A percentile compares a stretch with the other conserved stretches of the same genome.
These are phyloP conservation scores for Neoitamus cyanurus DNA, from an alignment of 2,888 invertebrate genomes.

Conservation along the genomic window DNA sequence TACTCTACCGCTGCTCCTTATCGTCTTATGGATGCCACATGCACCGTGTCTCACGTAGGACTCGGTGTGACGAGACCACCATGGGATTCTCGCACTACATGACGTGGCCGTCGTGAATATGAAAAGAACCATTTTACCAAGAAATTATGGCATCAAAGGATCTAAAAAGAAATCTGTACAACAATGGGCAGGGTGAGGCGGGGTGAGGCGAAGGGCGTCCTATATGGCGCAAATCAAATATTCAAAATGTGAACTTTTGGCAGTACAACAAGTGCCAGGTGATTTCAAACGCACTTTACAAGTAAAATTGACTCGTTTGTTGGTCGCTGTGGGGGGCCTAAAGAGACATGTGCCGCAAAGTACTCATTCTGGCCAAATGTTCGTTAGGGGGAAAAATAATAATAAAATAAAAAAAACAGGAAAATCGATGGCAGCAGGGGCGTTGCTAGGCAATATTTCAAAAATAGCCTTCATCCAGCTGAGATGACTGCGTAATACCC, in stretches of 20 bases:
- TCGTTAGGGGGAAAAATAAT: background rate
- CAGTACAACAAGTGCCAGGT: background rate
- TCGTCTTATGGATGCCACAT: no score
- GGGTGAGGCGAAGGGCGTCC: background rate
- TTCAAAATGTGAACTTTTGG: slow-evolving; percentile 11
- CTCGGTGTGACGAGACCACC: background rate
- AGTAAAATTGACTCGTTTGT: background rate
- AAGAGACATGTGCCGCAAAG: background rate
- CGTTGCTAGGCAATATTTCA: background rate
- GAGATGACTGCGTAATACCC: background rate
- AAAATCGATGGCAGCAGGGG: background rate
- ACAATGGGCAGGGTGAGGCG: background rate
- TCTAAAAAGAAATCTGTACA: background rate
- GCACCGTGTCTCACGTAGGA: background rate
- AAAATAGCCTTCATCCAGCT: background rate
- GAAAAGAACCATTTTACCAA: background rate
- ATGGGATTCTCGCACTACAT: background rate
- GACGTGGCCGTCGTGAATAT: background rate
- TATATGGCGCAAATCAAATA: background rate
- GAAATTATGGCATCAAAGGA: background rate
- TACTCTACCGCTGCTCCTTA: background rate
- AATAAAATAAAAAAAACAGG: background rate
- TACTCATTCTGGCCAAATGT: background rate
- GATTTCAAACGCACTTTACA: background rate
- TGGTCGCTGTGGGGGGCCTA: background rate